These are phyloP conservation scores for Stichopus chloronotus DNA, from an alignment of 35 echinoderm and acorn worm species.

Conservation along the genomic window DNA sequence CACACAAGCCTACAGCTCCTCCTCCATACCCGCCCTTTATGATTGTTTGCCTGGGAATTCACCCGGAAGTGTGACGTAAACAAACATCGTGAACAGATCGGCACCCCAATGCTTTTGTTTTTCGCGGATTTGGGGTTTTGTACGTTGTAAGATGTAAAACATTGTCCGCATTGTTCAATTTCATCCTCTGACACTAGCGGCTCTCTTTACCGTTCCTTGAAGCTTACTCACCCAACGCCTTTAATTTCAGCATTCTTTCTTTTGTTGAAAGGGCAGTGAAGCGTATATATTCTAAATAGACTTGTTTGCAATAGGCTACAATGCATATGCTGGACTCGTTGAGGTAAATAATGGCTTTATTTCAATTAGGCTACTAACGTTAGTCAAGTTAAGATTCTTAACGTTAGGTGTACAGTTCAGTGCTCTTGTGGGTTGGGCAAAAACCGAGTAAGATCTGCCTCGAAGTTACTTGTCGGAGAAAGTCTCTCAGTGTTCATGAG, in stretches of 20 bases:
- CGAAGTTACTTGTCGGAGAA: too few species aligned
- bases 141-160: background rate
- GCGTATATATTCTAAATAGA: background rate
- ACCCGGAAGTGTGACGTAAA: background rate
- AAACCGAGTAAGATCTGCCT: too few species aligned
- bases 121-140: background rate
- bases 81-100: background rate
- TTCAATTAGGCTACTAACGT: background rate
- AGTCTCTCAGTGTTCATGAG: background rate
- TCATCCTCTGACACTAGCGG: background rate
- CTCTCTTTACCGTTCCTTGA: background rate
- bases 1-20: too few species aligned
- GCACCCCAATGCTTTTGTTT: background rate
- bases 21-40: too few species aligned
- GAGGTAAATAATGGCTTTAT: background rate
- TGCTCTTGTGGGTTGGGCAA: too few species aligned
- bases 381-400: too few species aligned
- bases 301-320: background rate
- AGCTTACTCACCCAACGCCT: background rate
- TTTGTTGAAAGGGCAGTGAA: constrained; percentile 25
- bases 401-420: too few species aligned
- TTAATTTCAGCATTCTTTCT: constrained; percentile 29
- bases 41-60: too few species aligned
- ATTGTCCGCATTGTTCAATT: background rate
- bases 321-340: constrained; percentile 47